Conservation (phyloP, 2,888 invertebrate species). For the Rhimphoctona megacephalus region DNA sequence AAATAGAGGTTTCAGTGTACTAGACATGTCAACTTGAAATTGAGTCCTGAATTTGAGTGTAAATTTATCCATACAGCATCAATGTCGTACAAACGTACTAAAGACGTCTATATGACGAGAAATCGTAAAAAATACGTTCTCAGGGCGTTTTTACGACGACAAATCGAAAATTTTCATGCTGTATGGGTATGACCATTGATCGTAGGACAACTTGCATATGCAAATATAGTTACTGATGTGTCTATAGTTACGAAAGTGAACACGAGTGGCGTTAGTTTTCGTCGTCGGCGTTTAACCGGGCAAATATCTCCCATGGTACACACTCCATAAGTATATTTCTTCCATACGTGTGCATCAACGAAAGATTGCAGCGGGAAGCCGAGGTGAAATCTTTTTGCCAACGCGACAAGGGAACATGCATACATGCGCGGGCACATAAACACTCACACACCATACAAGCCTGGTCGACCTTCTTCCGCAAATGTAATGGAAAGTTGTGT, state of each 20-base stretch:
- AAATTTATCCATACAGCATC: no score
- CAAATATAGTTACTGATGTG: neutral
- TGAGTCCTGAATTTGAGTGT: neutral
- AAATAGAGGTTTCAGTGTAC: neutral
- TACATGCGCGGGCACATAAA: conserved; percentile 17
- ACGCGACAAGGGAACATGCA: conserved; percentile 54
- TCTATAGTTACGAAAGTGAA: conserved; percentile 13
- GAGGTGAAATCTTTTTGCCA: conserved; percentile 70
- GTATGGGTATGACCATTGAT: neutral
- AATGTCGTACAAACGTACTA: no score
- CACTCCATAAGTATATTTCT: conserved; percentile 33
- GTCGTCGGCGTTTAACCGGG: conserved; percentile 9
- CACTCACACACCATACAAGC: conserved; percentile 43
- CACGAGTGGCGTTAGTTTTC: conserved; percentile 2
- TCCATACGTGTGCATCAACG: conserved; percentile 50
- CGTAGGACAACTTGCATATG: neutral
- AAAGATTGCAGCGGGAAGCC: conserved; percentile 57
- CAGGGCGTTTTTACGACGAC: no score
- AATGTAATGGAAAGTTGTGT: conserved; percentile 76
- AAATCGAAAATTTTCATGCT: no score
- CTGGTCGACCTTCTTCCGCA: conserved; percentile 75
- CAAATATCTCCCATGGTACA: conserved; percentile 36
- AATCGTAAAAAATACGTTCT: no score
- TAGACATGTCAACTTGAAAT: neutral
- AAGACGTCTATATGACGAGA: no score